Percentiles rank a stretch among this genome's conserved stretches.
Evolutionary conservation across 2,888 invertebrate species (phyloP).

Genomic region (Lycocerus yunnanus): DNA sequence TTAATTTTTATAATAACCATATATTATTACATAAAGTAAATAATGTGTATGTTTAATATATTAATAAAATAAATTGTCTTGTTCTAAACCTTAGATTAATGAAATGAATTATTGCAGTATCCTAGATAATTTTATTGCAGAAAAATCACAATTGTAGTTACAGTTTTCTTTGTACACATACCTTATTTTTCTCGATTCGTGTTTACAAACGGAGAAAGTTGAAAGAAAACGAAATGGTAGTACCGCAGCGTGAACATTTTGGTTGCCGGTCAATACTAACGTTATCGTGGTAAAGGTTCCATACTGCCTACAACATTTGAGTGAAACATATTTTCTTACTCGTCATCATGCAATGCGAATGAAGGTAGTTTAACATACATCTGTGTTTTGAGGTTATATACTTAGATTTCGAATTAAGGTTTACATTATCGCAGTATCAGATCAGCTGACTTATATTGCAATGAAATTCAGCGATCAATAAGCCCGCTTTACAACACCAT

Average conservation of each 20-base stretch:
- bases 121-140: background rate
- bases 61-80: no score
- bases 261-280: conserved; percentile 29
- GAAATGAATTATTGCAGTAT: no score
- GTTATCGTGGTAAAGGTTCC: conserved; percentile 12
- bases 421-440: background rate
- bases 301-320: conserved; percentile 18
- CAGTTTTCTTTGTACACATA: background rate
- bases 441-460: background rate
- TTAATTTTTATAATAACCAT: no score
- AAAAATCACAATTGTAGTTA: background rate
- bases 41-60: no score
- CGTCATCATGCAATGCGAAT: conserved; percentile 20
- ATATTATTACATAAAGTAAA: no score
- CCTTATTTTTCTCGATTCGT: background rate
- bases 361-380: conserved; percentile 15
- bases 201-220: conserved; percentile 7
- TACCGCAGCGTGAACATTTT: conserved; percentile 16
- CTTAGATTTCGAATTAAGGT: background rate
- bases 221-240: conserved; percentile 12
- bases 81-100: no score
- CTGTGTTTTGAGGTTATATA: conserved; percentile 20
- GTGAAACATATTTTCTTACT: background rate
- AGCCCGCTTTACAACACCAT: background rate
- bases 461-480: background rate